These are phyloP conservation scores for Piprites chloris DNA, from an alignment of 2,113 vertebrate species.

Conservation along the genomic window DNA sequence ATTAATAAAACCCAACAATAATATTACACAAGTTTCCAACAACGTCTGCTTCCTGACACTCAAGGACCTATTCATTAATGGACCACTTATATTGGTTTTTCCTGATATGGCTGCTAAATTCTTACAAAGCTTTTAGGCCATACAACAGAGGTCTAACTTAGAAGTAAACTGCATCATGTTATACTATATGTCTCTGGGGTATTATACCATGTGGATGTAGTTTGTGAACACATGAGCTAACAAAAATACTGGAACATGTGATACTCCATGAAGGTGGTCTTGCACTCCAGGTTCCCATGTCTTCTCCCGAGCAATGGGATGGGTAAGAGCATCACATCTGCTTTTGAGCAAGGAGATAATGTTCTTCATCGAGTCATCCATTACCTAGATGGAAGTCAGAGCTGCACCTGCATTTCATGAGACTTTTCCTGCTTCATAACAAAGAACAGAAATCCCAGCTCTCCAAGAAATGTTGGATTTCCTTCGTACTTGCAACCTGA, in stretches of 20 bases:
- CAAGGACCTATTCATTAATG: slow-evolving; percentile 60
- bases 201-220: neutral
- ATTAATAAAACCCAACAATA: slow-evolving; percentile 71
- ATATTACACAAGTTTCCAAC: slow-evolving; percentile 58
- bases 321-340: neutral
- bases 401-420: neutral
- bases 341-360: neutral
- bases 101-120: slow-evolving; percentile 31
- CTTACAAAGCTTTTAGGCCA: slow-evolving; percentile 47
- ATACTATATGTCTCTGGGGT: slow-evolving; percentile 19
- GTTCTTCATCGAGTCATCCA: neutral
- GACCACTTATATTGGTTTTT: slow-evolving; percentile 21
- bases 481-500: neutral
- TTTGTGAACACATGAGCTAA: slow-evolving; percentile 20
- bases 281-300: neutral
- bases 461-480: neutral
- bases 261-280: slow-evolving; percentile 28
- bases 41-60: slow-evolving; percentile 57
- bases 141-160: slow-evolving; percentile 18
- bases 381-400: neutral
- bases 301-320: neutral
- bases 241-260: neutral
- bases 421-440: neutral
- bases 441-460: neutral
- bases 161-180: slow-evolving; percentile 30